phyloP scores from a whole-genome alignment of 1,140 invertebrate species.

The Battus philenor region DNA sequence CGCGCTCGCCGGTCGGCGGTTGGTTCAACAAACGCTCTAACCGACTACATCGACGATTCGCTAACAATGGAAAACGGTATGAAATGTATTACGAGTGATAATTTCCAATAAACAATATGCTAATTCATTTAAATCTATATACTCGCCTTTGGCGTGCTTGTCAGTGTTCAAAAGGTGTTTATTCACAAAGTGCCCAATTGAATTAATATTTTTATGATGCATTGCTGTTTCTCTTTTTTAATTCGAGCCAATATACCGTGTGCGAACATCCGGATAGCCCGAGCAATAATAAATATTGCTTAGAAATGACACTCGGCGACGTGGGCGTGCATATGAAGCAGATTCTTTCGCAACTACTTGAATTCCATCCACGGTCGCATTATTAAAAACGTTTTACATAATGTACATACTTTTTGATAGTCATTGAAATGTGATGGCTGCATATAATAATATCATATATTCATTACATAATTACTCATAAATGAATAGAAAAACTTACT shows the following conservation, averaged over 20 bases:
- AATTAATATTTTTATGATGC: too few species aligned
- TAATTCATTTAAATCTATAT: too few species aligned
- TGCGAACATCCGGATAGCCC: conserved; percentile 46
- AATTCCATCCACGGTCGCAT: too few species aligned
- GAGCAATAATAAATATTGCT: conserved; percentile 57
- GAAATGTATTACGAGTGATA: conserved; percentile 14
- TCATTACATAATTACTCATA: too few species aligned
- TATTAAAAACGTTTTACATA: too few species aligned
- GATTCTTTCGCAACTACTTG: conserved; percentile 45
- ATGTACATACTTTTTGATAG: too few species aligned
- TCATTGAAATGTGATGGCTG: too few species aligned
- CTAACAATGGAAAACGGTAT: conserved; percentile 65
- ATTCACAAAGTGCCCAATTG: too few species aligned
- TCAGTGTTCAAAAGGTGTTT: too few species aligned
- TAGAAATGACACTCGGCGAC: conserved; percentile 37
- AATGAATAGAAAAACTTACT: too few species aligned
- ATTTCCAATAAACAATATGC: conserved; percentile 7
- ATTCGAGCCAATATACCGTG: conserved; percentile 23
- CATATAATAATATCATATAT: too few species aligned
- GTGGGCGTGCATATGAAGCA: conserved; percentile 45
- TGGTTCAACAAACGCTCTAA: conserved; percentile 62
- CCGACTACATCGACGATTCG: conserved; percentile 51
- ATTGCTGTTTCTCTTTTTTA: conserved; percentile 8
- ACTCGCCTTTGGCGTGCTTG: too few species aligned
- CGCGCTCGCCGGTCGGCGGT: conserved; percentile 53